A percentile compares a stretch with the other conserved stretches of the same genome.
Evolutionary conservation across 2,797 vertebrate species (phyloP).

Genomic region (Iguana delicatissima): DNA sequence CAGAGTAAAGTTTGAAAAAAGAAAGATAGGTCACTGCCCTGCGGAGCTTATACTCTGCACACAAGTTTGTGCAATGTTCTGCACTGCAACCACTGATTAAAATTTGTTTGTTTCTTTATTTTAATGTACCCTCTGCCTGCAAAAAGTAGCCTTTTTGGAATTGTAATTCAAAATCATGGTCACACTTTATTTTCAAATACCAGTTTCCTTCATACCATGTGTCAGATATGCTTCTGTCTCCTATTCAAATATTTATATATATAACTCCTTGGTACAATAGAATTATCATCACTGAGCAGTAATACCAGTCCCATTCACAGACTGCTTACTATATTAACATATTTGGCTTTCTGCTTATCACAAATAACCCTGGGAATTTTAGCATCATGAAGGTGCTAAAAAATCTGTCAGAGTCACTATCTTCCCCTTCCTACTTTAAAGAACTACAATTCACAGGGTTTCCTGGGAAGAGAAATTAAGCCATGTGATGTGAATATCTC

Average conservation of each 20-base stretch:
- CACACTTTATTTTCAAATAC: slow-evolving; percentile 81
- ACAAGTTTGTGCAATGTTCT: neutral
- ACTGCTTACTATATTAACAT: neutral
- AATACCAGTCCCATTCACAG: slow-evolving; percentile 80
- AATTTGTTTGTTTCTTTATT: neutral
- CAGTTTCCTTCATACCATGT: slow-evolving; percentile 79
- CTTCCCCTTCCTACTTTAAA: neutral
- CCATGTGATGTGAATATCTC: neutral
- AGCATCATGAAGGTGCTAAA: neutral
- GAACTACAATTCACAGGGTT: neutral
- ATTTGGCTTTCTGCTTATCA: neutral
- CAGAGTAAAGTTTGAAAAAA: neutral
- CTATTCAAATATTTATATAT: slow-evolving; percentile 88
- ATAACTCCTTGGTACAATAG: slow-evolving; percentile 75
- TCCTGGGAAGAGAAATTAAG: neutral
- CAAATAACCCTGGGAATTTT: neutral
- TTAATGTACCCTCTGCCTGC: neutral
- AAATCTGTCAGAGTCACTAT: neutral
- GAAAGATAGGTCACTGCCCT: neutral
- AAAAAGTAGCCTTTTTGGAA: slow-evolving; percentile 47
- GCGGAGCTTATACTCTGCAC: neutral
- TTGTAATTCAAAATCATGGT: slow-evolving; percentile 77
- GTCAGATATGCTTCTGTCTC: slow-evolving; percentile 78
- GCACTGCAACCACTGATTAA: neutral
- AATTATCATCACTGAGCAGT: slow-evolving; percentile 78